phyloP scores from a whole-genome alignment of 2,113 vertebrate species.

The Pseudopipra pipra region DNA sequence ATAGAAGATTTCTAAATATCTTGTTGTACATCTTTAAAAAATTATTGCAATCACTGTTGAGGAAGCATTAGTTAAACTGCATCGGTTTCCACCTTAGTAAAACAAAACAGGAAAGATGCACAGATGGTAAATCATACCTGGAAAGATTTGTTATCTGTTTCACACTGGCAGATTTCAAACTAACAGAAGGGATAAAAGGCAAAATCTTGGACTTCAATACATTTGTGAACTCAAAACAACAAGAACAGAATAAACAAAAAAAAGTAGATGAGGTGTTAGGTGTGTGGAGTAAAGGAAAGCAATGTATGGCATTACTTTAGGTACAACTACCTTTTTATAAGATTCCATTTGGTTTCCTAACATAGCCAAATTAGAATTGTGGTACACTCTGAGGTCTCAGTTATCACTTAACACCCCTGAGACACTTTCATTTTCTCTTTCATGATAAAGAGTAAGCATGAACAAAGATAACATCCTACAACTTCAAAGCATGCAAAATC shows the following conservation, averaged over 20 bases:
- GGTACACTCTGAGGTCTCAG: neutral
- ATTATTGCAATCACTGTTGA: neutral
- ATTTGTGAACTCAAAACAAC: neutral
- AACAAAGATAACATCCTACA: neutral
- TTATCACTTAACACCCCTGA: neutral
- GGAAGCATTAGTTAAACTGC: neutral
- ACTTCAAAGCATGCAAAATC: neutral
- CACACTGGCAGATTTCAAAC: neutral
- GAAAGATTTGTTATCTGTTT: neutral
- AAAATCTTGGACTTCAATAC: neutral
- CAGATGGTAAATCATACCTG: neutral
- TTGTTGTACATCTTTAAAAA: neutral
- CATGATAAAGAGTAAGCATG: neutral
- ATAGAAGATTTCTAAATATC: neutral
- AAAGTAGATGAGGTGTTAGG: neutral
- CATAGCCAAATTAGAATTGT: neutral
- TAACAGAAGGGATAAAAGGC: neutral
- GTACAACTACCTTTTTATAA: neutral
- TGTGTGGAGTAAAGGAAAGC: neutral
- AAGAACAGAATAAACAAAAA: neutral
- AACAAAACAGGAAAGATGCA: neutral
- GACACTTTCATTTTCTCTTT: neutral
- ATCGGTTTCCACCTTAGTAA: neutral
- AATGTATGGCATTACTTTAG: neutral
- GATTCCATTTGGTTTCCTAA: neutral